Evolutionary conservation across 2,113 vertebrate species (phyloP).

Genomic region (Corydoras maculifer): DNA sequence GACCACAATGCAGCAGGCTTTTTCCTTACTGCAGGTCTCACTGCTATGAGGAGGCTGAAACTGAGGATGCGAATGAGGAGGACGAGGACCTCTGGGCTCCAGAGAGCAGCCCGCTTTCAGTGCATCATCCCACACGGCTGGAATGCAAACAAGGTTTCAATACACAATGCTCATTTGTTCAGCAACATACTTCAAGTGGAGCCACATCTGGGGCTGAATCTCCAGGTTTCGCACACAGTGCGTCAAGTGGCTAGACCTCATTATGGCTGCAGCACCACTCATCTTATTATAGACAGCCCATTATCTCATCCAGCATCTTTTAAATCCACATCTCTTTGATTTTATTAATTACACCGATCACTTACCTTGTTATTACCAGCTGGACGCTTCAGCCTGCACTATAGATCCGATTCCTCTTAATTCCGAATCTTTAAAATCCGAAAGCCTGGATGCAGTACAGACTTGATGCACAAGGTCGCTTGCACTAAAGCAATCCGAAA

Average conservation of each 20-base stretch:
- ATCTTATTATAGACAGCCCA: too few relatives aligned
- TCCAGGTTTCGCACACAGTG: conserved; percentile 5
- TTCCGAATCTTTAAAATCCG: conserved; percentile 31
- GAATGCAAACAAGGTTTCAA: conserved; percentile 16
- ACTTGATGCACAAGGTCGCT: conserved; percentile 51
- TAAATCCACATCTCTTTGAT: background rate
- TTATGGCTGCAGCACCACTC: conserved; percentile 8
- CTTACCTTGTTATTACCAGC: background rate
- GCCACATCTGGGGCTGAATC: too few relatives aligned
- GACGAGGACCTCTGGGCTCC: conserved; percentile 42
- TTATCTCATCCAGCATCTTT: background rate
- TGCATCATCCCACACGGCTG: conserved; percentile 50
- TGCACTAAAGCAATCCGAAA: conserved; percentile 50
- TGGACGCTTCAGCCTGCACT: background rate
- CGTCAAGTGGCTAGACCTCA: conserved; percentile 1
- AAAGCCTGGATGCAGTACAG: conserved; percentile 48
- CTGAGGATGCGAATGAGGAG: conserved; percentile 9
- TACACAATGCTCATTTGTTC: conserved; percentile 9
- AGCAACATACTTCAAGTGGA: too few relatives aligned
- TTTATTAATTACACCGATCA: background rate
- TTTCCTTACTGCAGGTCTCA: conserved; percentile 54
- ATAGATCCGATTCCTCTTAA: conserved; percentile 4
- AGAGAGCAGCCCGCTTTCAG: conserved; percentile 52
- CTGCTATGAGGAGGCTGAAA: conserved; percentile 39
- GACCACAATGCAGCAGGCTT: conserved; percentile 53